Percentiles rank a stretch among this genome's conserved stretches.
These are phyloP conservation scores for Nasonia giraulti DNA, from an alignment of 1,140 invertebrate genomes.

Conservation along the genomic window DNA sequence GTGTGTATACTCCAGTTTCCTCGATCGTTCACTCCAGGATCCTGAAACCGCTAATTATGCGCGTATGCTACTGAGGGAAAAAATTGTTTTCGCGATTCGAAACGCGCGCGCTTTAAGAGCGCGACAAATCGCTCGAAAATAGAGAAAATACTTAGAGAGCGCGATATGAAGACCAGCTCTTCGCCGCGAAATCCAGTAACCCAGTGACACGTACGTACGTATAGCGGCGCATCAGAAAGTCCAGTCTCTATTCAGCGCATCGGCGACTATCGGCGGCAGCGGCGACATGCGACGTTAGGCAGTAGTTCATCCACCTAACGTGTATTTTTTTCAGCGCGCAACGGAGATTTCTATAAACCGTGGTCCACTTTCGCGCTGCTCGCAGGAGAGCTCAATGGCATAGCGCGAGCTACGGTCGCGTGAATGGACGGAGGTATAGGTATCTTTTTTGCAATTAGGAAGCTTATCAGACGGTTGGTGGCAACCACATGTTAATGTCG, in stretches of 20 bases:
- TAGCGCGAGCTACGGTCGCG: constrained; percentile 54
- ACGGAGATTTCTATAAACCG: constrained; percentile 26
- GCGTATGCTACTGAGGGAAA: neutral
- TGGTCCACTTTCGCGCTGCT: constrained; percentile 58
- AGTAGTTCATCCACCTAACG: constrained; percentile 1
- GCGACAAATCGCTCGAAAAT: neutral
- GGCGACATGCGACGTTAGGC: neutral
- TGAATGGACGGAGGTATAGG: neutral
- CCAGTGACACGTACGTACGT: constrained; percentile 55
- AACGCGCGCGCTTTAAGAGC: neutral
- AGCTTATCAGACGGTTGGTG: too few species aligned
- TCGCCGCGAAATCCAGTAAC: constrained; percentile 56
- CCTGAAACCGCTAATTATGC: neutral
- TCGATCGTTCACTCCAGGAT: neutral
- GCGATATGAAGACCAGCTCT: neutral
- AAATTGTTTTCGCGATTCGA: neutral
- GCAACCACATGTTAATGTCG: neutral
- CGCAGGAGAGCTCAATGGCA: constrained; percentile 56
- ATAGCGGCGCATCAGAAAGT: constrained; percentile 53
- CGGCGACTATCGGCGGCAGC: constrained; percentile 1
- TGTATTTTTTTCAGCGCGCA: neutral
- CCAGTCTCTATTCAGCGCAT: constrained; percentile 30
- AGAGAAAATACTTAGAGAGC: constrained; percentile 4
- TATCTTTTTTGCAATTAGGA: neutral
- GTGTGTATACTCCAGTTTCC: neutral